phyloP scores from a whole-genome alignment of 1,140 invertebrate species.

The Sarcophaga peregrina region DNA sequence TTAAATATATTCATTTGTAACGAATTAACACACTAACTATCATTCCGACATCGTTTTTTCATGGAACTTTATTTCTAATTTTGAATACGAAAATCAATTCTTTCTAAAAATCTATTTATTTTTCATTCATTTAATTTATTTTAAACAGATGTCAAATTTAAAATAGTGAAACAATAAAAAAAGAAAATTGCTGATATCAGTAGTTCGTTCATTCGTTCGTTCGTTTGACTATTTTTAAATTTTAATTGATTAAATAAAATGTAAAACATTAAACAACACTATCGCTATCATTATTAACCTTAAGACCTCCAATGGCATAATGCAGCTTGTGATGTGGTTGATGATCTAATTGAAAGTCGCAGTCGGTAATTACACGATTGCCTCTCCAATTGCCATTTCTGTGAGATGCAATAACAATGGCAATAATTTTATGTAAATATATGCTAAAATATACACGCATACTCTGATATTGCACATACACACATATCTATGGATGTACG shows the following conservation, averaged over 20 bases:
- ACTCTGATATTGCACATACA: not conserved
- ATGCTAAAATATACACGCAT: no score
- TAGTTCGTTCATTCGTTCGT: not conserved
- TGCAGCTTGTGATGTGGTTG: constrained; percentile 12
- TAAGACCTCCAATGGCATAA: constrained; percentile 23
- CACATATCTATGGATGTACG: not conserved
- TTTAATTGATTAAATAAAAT: not conserved
- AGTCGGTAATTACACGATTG: constrained; percentile 10
- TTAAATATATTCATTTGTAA: no score
- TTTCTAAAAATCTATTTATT: no score
- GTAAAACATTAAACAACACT: not conserved
- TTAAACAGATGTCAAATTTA: not conserved
- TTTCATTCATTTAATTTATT: no score
- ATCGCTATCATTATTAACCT: constrained; percentile 36
- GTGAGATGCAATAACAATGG: no score
- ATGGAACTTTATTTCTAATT: no score
- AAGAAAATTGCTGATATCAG: not conserved
- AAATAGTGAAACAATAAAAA: no score
- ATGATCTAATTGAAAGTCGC: constrained; percentile 28
- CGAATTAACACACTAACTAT: no score
- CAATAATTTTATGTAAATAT: no score
- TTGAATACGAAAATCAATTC: no score
- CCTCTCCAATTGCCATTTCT: not conserved
- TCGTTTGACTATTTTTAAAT: not conserved
- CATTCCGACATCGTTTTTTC: no score